These are phyloP conservation scores for Habropoda laboriosa DNA, from an alignment of 1,140 invertebrate genomes.

Conservation along the genomic window DNA sequence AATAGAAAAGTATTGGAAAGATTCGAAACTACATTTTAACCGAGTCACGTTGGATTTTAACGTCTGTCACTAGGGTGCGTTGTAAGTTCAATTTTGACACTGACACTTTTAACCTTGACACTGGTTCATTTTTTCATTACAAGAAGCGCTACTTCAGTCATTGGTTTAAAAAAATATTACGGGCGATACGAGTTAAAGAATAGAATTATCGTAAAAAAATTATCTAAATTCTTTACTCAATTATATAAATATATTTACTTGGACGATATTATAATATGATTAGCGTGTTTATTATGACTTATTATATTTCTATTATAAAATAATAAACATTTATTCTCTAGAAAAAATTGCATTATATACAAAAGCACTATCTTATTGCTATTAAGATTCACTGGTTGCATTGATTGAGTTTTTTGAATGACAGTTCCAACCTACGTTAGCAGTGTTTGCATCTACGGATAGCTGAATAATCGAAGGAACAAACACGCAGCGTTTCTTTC, in stretches of 20 bases:
- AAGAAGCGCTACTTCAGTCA: neutral
- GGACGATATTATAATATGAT: too few relatives aligned
- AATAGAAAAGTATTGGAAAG: neutral
- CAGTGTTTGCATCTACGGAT: neutral
- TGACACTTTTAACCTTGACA: neutral
- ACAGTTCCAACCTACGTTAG: neutral
- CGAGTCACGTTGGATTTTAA: neutral
- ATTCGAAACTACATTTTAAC: too few relatives aligned
- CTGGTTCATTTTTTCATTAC: neutral
- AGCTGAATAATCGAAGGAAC: neutral
- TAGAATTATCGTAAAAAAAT: neutral
- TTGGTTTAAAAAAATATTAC: neutral
- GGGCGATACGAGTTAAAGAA: too few relatives aligned
- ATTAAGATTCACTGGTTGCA: neutral
- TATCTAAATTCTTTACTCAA: too few relatives aligned
- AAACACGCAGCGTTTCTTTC: neutral
- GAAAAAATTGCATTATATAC: neutral
- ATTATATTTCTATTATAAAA: neutral
- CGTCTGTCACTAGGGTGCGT: neutral
- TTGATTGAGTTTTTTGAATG: neutral
- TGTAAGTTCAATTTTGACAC: slow-evolving; percentile 20
- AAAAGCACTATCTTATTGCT: neutral
- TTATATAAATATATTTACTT: too few relatives aligned
- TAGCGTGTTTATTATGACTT: too few relatives aligned
- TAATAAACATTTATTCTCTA: neutral